A percentile compares a stretch with the other conserved stretches of the same genome.
Conservation (phyloP, 1,140 invertebrate genomes). For the Zophobas morio region DNA sequence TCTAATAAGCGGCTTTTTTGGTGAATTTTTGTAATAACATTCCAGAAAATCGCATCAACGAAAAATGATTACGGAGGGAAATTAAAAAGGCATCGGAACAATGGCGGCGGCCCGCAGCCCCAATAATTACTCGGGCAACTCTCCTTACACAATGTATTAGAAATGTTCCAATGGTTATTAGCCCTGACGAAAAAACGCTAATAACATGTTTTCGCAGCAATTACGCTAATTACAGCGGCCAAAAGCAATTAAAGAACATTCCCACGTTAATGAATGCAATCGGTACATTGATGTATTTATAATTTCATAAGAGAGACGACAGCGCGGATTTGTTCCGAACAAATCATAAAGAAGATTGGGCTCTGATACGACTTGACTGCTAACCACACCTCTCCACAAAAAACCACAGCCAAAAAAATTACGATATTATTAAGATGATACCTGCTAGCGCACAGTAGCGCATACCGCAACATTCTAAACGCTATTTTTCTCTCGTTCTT, state of each 20-base stretch:
- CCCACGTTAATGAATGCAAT: slow-evolving; percentile 45
- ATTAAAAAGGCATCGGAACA: too few species aligned
- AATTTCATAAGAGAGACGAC: slow-evolving; percentile 46
- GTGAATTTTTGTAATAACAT: too few species aligned
- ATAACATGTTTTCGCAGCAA: slow-evolving; percentile 47
- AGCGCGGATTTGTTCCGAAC: slow-evolving; percentile 40
- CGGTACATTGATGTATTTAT: slow-evolving; percentile 45
- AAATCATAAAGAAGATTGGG: slow-evolving; percentile 42
- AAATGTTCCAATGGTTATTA: slow-evolving; percentile 34
- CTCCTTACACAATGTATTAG: slow-evolving; percentile 38
- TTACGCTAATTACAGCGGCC: slow-evolving; percentile 42
- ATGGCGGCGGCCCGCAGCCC: neutral
- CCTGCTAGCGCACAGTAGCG: slow-evolving; percentile 41
- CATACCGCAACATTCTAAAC: slow-evolving; percentile 45
- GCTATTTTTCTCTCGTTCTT: slow-evolving; percentile 27
- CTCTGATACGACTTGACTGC: slow-evolving; percentile 43
- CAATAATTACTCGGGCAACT: slow-evolving; percentile 16
- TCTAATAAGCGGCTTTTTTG: too few species aligned
- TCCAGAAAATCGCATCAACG: too few species aligned
- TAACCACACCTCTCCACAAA: slow-evolving; percentile 43
- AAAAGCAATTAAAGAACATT: slow-evolving; percentile 48
- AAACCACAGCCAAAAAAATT: slow-evolving; percentile 28
- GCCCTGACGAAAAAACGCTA: slow-evolving; percentile 40
- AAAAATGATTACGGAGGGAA: too few species aligned
- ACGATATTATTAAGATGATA: slow-evolving; percentile 46